Evolutionary conservation across 1,140 invertebrate genomes (phyloP), one percentile per base, ranked within the genome.

Genomic region (Drosophila eugracilis): DNA sequence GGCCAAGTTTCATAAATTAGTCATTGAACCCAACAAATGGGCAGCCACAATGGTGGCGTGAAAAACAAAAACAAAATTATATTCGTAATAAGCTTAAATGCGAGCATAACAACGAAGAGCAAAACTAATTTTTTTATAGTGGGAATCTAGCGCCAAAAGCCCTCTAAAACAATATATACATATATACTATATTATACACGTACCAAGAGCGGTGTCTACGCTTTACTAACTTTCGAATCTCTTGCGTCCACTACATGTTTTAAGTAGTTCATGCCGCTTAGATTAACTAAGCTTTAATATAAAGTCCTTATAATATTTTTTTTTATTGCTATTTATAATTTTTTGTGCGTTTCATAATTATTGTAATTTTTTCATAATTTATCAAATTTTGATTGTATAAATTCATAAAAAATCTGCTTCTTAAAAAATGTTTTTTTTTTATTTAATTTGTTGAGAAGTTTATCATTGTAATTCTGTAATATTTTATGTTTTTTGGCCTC

Each of bases 1-100:
- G 63, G 66, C 36, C 52, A 81, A 81, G 81, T 86, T 85, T 86
- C 81, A 86, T 85, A 85, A 85, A 85, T 85, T 85, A 85, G 81
- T 77, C 81, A 85, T 85, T 85, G 81, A 85, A 85, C 81, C 59
- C 67, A 52, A 59, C 53, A 70, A 60, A 49, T 19, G 52, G 49
- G 5, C 36, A 30, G 54, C 28, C 15, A 66, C 53, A 72, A 62
- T 54, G 65, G 26, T 24, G 58, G 55, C 70, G 34, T 39, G 28
- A 42, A 70, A 34, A 26, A 45, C 22, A 34, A 26, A 45, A 22
- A 69, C 22, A 14, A 72, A 72, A 72, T 72, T 24, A 36, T 53
- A 41, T 48, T 62, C 63, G 77, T 72, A 77, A 66, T 74, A 73
- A 73, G 57, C 80, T 83, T 83, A 75, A 83, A 84, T 67, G 59